Evolutionary conservation across 1,140 invertebrate species (phyloP).

Genomic region (Drosophila sulfurigaster): DNA sequence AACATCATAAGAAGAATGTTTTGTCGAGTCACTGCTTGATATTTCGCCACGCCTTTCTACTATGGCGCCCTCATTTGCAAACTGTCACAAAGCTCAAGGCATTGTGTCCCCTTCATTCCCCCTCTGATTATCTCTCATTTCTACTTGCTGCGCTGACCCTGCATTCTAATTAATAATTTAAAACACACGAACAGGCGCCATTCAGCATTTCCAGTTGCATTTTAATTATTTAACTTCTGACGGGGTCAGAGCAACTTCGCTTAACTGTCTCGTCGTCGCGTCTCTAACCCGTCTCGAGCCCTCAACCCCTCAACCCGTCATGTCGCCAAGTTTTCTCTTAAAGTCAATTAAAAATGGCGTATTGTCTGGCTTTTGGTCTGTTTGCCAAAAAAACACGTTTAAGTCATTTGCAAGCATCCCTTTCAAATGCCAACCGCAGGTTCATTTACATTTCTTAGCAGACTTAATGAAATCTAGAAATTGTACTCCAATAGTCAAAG

Average conservation of each 20-base stretch:
- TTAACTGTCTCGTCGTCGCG: neutral
- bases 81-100: slow-evolving; percentile 40
- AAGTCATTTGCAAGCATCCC: neutral
- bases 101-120: neutral
- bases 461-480: neutral
- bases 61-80: slow-evolving; percentile 42
- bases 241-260: slow-evolving; percentile 50
- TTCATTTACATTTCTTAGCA: neutral
- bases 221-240: slow-evolving; percentile 71
- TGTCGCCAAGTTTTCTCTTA: slow-evolving; percentile 25
- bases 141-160: slow-evolving; percentile 43
- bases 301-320: slow-evolving; percentile 15
- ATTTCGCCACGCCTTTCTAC: slow-evolving; percentile 19
- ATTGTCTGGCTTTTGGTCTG: slow-evolving; percentile 22
- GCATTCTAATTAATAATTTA: slow-evolving; percentile 79
- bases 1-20: slow-evolving; percentile 41
- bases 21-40: slow-evolving; percentile 28
- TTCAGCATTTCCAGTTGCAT: slow-evolving; percentile 61
- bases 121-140: neutral
- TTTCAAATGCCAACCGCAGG: neutral
- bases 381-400: slow-evolving; percentile 1
- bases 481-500: neutral
- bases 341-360: slow-evolving; percentile 56
- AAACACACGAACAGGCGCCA: slow-evolving; percentile 49
- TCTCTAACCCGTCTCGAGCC: neutral